Evolutionary conservation across 2,113 vertebrate genomes (phyloP).

Genomic region (Salvelinus alpinus): DNA sequence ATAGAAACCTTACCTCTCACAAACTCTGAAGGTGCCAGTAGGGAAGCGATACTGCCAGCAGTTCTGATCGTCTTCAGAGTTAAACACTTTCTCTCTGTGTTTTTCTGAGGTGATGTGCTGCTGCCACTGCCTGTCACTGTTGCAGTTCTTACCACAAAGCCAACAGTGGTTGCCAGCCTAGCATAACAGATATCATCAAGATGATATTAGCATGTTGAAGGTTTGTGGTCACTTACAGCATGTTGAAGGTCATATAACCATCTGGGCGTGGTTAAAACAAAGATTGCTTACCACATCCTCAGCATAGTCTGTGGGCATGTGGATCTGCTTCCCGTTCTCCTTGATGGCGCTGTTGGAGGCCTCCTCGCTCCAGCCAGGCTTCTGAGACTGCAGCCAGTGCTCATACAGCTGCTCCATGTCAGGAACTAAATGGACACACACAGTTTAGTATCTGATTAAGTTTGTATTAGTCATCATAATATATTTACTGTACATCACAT

Average conservation of each 20-base stretch:
- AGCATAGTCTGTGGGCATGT: constrained; percentile 96
- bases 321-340: constrained; percentile 94
- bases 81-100: constrained; percentile 97
- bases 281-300: constrained; percentile 88
- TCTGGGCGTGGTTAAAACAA: not conserved
- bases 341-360: constrained; percentile 71
- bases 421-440: constrained; percentile 78
- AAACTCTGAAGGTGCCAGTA: constrained; percentile 90
- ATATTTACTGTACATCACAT: not conserved
- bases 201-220: not conserved
- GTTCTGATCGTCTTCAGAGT: constrained; percentile 94
- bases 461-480: too few relatives aligned
- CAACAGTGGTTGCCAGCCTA: constrained; percentile 97
- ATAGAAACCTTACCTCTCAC: constrained; percentile 81
- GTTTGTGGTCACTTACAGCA: not conserved
- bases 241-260: not conserved
- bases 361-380: constrained; percentile 85
- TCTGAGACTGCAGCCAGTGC: constrained; percentile 92
- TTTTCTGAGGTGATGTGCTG: constrained; percentile 98
- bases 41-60: constrained; percentile 99
- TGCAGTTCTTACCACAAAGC: constrained; percentile 98
- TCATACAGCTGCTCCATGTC: constrained; percentile 98
- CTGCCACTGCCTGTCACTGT: constrained; percentile 98
- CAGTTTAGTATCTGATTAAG: not conserved
- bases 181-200: not conserved